phyloP scores from a whole-genome alignment of 2,113 vertebrate species.

The Callocephalon fimbriatum region DNA sequence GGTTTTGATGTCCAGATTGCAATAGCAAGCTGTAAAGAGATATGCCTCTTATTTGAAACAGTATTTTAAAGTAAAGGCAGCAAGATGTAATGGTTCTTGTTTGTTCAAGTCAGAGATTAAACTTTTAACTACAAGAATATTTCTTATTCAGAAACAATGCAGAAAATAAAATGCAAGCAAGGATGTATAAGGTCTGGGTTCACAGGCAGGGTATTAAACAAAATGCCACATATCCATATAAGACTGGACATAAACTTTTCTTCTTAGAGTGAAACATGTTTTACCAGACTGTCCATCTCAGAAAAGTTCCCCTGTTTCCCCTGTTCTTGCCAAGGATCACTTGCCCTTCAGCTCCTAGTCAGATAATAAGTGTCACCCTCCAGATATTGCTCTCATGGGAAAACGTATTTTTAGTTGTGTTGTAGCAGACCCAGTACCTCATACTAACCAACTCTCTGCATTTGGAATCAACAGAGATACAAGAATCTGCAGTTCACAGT shows the following conservation, averaged over 20 bases:
- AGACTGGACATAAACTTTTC: neutral
- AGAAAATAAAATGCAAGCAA: neutral
- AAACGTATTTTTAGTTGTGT: neutral
- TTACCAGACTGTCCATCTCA: neutral
- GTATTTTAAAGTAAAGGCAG: neutral
- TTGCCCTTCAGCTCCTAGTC: neutral
- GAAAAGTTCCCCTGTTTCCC: neutral
- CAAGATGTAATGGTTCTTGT: neutral
- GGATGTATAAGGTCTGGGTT: neutral
- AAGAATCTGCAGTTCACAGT: neutral
- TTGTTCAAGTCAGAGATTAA: neutral
- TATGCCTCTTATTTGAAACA: neutral
- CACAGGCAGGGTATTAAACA: neutral
- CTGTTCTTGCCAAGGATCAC: neutral
- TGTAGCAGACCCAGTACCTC: neutral
- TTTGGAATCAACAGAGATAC: neutral
- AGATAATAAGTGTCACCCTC: neutral
- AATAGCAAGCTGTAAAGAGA: neutral
- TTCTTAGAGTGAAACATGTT: neutral
- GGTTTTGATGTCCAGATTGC: neutral
- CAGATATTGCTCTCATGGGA: neutral
- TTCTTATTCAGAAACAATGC: neutral
- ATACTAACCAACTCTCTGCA: neutral
- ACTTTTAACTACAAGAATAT: neutral
- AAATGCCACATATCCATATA: neutral